Evolutionary conservation across 37 sponge, comb jelly and placozoan species (phyloP), one percentile per base, ranked within the genome.

Genomic region (Oopsacas minuta): DNA sequence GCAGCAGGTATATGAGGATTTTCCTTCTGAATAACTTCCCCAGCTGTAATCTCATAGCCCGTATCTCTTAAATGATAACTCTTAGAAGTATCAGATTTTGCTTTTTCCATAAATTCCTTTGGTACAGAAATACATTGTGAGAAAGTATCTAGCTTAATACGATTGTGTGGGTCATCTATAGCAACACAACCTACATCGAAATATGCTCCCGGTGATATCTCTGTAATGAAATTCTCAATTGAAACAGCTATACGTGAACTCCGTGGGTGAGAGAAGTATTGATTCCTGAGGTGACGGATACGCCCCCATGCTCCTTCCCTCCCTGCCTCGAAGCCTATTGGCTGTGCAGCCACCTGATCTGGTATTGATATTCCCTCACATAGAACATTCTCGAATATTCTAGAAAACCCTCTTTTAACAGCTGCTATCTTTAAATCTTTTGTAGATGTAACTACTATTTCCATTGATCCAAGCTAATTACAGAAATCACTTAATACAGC

Each of bases 151-250:
- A 61, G 20, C 1, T n/a, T 61, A 61, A 61, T 61, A 7, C 5
- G 75, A 34, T 61, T 61, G 30, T 25, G 28, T 25, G 75, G 75
- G 75, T 61, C 75, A n/a, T 61, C 75, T 34, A 61, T 7, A 32
- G 75, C 75, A 25, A 61, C 22, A 61, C 75, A 61, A 12, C 75
- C 75, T 25, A 61, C 5, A 61, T 61, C 75, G 28, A 61, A 61
- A n/a, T 61, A 61, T 25, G 5, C 22, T 3, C 75, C 75, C 22
- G 75, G 75, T n/a, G 75, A 32, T 10, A 10, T 12, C 22, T 61
- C 75, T 61, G 75, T n/a, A 32, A 61, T 61, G 75, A 61, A 61
- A n/a, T 61, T 61, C 75, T 61, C 75, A 20, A 61, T 61, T n/a
- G 75, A 61, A 32, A 61, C 75, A 25, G 75, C 75, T 34, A 61